Evolutionary conservation across 2,797 vertebrate genomes (phyloP), one percentile per base, ranked within the genome.

Genomic region (Neoniphon sammara): DNA sequence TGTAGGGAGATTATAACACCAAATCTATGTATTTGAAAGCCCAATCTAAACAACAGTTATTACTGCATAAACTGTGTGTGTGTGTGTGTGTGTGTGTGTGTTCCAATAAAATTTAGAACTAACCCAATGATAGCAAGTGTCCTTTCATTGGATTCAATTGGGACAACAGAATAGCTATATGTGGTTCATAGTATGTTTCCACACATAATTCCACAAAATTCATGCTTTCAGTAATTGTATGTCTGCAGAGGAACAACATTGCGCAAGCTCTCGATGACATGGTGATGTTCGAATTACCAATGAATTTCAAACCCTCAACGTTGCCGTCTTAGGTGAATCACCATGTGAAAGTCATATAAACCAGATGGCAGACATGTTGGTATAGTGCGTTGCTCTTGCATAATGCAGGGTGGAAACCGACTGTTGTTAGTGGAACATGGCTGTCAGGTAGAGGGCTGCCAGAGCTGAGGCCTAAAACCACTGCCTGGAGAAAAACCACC

Each of bases 361-460:
- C 54, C 80, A 87, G 77, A 80, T 80, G 79, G 69, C 50, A 74
- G 39, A 63, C 66, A 67, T 55, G 53, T 59, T 67, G 47, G 20
- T 50, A 54, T 65, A 62, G 39, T 49, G 55, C 4, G 8, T 10
- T n/a, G 34, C 72, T 82, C 49, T 62, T 73, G 68, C 81, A 85
- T 78, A 82, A 84, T 36, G 34, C 58, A 69, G 42, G 2, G 60
- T 83, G 66, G 23, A 77, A 72, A 61, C 31, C n/a, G 36, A 70
- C 49, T 30, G 46, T 42, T 50, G 60, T 42, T 64, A 75, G 58
- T 67, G 73, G 72, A 86, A 83, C 27, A 84, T 69, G 59, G 61
- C 73, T 31, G 17, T 73, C 46, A 75, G 77, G 68, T 84, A 72
- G 4, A 67, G 56, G 27, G 44, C 36, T 58, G 68, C 58, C 55